Evolutionary conservation across 2,888 invertebrate species (phyloP).

Genomic region (Trichogramma dendrolimi): DNA sequence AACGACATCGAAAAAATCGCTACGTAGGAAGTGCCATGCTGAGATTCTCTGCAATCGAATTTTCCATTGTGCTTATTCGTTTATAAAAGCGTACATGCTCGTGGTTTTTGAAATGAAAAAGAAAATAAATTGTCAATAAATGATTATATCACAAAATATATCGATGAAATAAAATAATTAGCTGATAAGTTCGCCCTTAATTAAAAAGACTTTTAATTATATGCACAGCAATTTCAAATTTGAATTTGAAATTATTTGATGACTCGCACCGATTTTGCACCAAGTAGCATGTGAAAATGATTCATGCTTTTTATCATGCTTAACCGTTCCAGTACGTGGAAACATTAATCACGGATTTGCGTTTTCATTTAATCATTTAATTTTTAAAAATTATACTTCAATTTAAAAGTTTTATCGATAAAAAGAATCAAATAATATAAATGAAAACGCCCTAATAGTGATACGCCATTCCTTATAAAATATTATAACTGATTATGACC

Average conservation of each 20-base stretch:
- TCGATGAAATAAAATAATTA: too few relatives aligned
- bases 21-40: slow-evolving; percentile 47
- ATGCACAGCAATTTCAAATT: too few relatives aligned
- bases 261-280: too few relatives aligned
- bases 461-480: slow-evolving; percentile 14
- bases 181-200: too few relatives aligned
- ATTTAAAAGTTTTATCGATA: too few relatives aligned
- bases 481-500: slow-evolving; percentile 45
- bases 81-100: too few relatives aligned
- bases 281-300: too few relatives aligned
- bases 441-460: not conserved
- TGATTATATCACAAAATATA: not conserved
- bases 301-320: too few relatives aligned
- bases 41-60: slow-evolving; percentile 37
- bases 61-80: not conserved
- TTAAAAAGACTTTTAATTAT: too few relatives aligned
- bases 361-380: not conserved
- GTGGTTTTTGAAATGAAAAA: not conserved
- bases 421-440: too few relatives aligned
- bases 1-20: slow-evolving; percentile 28
- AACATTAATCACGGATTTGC: not conserved
- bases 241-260: too few relatives aligned
- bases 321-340: not conserved
- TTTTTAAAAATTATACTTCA: not conserved
- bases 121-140: slow-evolving; percentile 6